Evolutionary conservation across 1,140 invertebrate species (phyloP).

Genomic region (Drosophila kanapiae): DNA sequence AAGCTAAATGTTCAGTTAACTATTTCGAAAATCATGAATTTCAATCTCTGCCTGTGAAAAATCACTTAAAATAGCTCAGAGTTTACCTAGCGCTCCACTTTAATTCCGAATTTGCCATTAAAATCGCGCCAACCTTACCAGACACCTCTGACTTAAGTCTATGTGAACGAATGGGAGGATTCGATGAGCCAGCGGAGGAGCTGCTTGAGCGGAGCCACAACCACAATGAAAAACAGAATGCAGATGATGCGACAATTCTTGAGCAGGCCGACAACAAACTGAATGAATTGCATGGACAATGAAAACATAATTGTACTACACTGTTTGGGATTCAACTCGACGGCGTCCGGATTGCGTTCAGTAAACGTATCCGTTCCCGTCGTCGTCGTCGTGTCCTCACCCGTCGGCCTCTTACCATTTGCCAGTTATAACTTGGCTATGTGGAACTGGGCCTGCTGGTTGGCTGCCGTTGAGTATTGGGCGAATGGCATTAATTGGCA

Average conservation of each 20-base stretch:
- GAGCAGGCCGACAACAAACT: constrained; percentile 69
- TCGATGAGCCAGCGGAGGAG: constrained; percentile 64
- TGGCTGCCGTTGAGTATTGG: constrained; percentile 73
- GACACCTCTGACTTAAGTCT: constrained; percentile 17
- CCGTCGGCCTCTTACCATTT: constrained; percentile 65
- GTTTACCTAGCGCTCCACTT: not conserved
- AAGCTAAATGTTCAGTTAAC: not conserved
- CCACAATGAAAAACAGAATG: constrained; percentile 67
- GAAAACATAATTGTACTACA: constrained; percentile 70
- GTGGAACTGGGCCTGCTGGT: constrained; percentile 70
- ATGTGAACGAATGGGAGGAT: constrained; percentile 43
- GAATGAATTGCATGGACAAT: constrained; percentile 54
- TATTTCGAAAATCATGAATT: not conserved
- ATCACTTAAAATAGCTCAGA: not conserved
- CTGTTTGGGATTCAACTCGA: constrained; percentile 17
- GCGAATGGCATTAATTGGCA: constrained; percentile 80
- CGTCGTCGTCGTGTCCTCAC: not conserved
- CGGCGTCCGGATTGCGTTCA: constrained; percentile 10
- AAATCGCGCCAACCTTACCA: constrained; percentile 6
- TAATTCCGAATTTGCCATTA: not conserved
- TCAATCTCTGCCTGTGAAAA: not conserved
- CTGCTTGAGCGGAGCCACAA: constrained; percentile 61
- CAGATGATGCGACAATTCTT: constrained; percentile 77
- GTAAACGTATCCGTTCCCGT: not conserved
- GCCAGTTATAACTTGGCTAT: constrained; percentile 83